Evolutionary conservation across 2,797 vertebrate genomes (phyloP).

Genomic region (Toxotes lorentzi): DNA sequence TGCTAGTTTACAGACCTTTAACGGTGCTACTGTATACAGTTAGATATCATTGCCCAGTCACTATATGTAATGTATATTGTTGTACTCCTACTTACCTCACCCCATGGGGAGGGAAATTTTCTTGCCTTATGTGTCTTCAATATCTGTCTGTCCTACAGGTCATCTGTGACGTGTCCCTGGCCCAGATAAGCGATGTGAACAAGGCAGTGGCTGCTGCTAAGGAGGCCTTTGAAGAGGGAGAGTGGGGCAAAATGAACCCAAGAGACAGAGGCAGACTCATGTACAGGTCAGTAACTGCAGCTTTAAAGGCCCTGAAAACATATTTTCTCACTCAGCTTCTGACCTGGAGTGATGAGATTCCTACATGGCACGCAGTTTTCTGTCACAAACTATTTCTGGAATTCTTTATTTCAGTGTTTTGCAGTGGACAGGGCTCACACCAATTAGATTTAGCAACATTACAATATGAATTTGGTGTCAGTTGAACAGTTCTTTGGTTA

Average conservation of each 20-base stretch:
- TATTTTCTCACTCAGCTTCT: neutral
- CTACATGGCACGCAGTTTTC: neutral
- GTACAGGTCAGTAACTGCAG: conserved; percentile 84
- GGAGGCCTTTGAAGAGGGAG: conserved; percentile 90
- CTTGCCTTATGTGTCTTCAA: neutral
- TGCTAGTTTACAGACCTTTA: neutral
- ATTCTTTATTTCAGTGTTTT: neutral
- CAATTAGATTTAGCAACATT: too few species aligned
- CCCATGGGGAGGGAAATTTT: too few species aligned
- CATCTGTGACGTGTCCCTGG: conserved; percentile 91
- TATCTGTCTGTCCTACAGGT: conserved; percentile 73
- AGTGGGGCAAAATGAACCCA: conserved; percentile 92
- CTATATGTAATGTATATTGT: neutral
- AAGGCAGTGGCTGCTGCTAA: conserved; percentile 89
- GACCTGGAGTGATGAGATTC: neutral
- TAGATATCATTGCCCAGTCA: neutral
- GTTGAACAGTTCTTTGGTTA: too few species aligned
- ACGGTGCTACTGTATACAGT: neutral
- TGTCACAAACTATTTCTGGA: neutral
- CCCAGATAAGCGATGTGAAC: conserved; percentile 89
- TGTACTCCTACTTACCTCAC: neutral
- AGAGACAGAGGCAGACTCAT: conserved; percentile 89
- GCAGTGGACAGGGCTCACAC: neutral
- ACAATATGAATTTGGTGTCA: too few species aligned
- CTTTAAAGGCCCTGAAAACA: neutral